phyloP scores from a whole-genome alignment of 2,797 vertebrate genomes.

The Centroberyx gerrardi region DNA sequence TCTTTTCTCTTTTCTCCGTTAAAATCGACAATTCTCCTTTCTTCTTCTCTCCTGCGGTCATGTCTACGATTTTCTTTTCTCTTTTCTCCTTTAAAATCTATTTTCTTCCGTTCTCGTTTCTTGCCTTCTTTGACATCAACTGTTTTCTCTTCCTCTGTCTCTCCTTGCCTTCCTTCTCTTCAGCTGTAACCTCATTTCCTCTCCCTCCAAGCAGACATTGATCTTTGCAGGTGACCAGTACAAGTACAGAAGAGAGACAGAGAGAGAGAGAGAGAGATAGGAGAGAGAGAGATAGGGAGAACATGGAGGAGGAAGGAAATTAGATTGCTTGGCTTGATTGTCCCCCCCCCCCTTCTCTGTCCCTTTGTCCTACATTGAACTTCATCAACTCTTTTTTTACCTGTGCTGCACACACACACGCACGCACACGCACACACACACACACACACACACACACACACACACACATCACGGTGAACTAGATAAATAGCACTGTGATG shows the following conservation, averaged over 20 bases:
- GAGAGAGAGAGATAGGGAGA: neutral
- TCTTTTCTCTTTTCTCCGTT: no score
- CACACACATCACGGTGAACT: neutral
- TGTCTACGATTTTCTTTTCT: no score
- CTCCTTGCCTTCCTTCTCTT: neutral
- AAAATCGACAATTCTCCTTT: no score
- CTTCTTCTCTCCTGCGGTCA: no score
- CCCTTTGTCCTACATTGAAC: constrained; percentile 7
- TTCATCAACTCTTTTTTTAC: neutral
- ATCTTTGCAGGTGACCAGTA: no score
- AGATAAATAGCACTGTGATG: constrained; percentile 5
- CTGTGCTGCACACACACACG: neutral
- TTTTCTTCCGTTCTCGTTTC: constrained; percentile 26
- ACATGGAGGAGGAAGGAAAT: neutral
- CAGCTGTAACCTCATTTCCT: constrained; percentile 3
- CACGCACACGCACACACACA: constrained; percentile 9
- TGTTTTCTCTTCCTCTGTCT: constrained; percentile 9
- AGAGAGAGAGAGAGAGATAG: neutral
- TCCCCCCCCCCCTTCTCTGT: neutral
- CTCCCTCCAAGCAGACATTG: constrained; percentile 33
- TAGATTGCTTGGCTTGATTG: constrained; percentile 15
- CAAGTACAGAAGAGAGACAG: neutral
- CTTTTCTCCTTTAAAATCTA: no score
- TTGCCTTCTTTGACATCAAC: neutral
- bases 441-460: neutral